Evolutionary conservation across 2,113 vertebrate species (phyloP), one percentile per base, ranked within the genome.

Genomic region (Tetraodon nigroviridis): DNA sequence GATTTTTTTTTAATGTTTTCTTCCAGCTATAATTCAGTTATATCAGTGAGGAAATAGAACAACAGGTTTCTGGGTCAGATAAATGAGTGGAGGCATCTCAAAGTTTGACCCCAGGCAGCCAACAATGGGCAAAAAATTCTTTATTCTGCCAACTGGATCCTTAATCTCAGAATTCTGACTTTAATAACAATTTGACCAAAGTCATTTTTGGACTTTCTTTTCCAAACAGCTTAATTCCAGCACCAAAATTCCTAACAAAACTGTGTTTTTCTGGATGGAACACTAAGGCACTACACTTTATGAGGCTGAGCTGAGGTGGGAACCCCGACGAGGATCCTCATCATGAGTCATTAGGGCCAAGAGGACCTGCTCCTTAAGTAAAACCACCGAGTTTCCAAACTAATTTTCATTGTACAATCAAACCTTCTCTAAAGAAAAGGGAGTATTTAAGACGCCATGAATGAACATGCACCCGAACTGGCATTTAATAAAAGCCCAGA

Each of bases 391-490:
- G 69, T 83, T 87, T 69, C 65, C 83, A 80, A 83, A 79, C 88
- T 88, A 18, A 90, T 91, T 90, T 90, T 69, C 78, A 75, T 82
- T 73, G 69, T 86, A 89, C 86, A 91, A 87, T 89, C 87, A 86
- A 83, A 72, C 85, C 65, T 52, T 69, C 85, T 84, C 86, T 72
- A 1, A 76, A 83, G 87, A 85, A 64, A 40, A 73, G 32, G 32
- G 32, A 10, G 7, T 76, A 87, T 86, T 87, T 85, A 84, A 87
- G 79, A 88, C 86, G 71, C 76, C 66, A 81, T 64, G 77, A 88
- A 87, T 80, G 73, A 69, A 85, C 73, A 70, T 73, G 69, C 74
- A 77, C 76, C 72, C 76, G 75, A 84, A 86, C 84, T 16, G 40
- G 62, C 74, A 75, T 89, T 90, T 89, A 88, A 90, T 86, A 79